Percentiles rank a stretch among this genome's conserved stretches.
These are phyloP conservation scores for Meganola albula DNA, from an alignment of 2,888 invertebrate genomes.

Conservation along the genomic window DNA sequence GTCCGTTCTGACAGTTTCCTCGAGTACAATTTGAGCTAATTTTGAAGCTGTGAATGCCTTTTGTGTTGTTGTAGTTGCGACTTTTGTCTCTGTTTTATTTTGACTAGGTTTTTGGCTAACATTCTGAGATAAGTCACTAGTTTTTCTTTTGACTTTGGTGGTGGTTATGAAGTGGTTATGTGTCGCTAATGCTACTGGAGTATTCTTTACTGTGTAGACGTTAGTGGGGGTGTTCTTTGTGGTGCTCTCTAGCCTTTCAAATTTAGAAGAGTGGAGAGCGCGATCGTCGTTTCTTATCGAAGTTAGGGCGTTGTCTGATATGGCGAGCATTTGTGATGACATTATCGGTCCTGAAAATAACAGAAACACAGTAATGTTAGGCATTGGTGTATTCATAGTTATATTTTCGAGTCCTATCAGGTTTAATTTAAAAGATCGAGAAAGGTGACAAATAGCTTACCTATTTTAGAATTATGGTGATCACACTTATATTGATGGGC, in stretches of 20 bases:
- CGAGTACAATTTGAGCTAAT: conserved; percentile 17
- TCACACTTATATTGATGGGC: conserved; percentile 90
- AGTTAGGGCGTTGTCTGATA: conserved; percentile 35
- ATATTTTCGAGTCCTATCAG: too few relatives aligned
- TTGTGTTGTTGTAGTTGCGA: conserved; percentile 21
- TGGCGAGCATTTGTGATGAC: conserved; percentile 15
- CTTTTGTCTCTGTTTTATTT: conserved; percentile 14
- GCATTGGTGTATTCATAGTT: too few relatives aligned
- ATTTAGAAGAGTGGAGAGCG: conserved; percentile 41
- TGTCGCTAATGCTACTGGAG: conserved; percentile 31
- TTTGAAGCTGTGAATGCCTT: conserved; percentile 23
- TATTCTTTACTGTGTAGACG: conserved; percentile 34
- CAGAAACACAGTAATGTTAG: too few relatives aligned
- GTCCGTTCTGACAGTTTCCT: conserved; percentile 18
- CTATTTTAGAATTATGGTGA: too few relatives aligned
- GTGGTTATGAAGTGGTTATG: conserved; percentile 40
- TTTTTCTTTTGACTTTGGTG: conserved; percentile 59
- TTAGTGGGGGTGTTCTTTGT: conserved; percentile 35
- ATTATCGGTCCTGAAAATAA: conserved; percentile 30
- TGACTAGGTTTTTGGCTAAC: conserved; percentile 16
- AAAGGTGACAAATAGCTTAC: too few relatives aligned
- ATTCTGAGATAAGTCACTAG: conserved; percentile 36
- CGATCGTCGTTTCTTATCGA: conserved; percentile 44
- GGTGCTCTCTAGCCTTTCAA: conserved; percentile 42
- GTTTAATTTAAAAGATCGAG: too few relatives aligned